These are phyloP conservation scores for Karalla daura DNA, from an alignment of 2,797 vertebrate species.

Conservation along the genomic window DNA sequence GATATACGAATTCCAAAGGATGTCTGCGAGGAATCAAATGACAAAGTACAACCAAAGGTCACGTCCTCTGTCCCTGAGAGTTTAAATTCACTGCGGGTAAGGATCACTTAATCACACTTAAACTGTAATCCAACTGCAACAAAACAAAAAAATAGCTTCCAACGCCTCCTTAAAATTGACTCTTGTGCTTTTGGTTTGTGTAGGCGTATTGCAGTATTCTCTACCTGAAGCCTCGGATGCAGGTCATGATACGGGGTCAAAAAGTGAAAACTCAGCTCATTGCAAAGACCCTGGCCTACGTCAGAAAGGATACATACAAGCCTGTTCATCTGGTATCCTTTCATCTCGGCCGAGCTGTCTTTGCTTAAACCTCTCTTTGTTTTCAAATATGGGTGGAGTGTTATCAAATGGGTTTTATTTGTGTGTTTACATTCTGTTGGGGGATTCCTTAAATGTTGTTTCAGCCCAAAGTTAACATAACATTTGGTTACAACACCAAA, in stretches of 20 bases:
- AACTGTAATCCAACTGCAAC: too few species aligned
- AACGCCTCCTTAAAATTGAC: too few species aligned
- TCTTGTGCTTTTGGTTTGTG: constrained; percentile 10
- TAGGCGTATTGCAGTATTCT: constrained; percentile 96
- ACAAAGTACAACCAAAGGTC: constrained; percentile 72
- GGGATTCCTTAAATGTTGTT: constrained; percentile 80
- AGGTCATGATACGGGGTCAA: constrained; percentile 91
- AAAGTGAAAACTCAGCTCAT: constrained; percentile 94
- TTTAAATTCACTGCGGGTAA: constrained; percentile 89
- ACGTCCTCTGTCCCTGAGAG: constrained; percentile 86
- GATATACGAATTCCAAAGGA: constrained; percentile 92
- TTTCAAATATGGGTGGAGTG: not conserved
- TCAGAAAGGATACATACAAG: constrained; percentile 88
- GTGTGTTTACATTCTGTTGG: not conserved
- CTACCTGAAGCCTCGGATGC: constrained; percentile 96
- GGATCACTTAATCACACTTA: constrained; percentile 33
- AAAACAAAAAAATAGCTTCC: too few species aligned
- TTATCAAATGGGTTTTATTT: not conserved
- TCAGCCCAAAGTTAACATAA: constrained; percentile 87
- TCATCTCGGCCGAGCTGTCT: too few species aligned
- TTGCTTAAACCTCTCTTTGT: not conserved
- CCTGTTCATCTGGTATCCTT: constrained; percentile 93
- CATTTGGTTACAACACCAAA: constrained; percentile 95
- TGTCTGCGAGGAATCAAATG: constrained; percentile 76
- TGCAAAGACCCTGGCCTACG: constrained; percentile 90